phyloP scores from a whole-genome alignment of 2,888 invertebrate genomes.

The Plagodis pulveraria region DNA sequence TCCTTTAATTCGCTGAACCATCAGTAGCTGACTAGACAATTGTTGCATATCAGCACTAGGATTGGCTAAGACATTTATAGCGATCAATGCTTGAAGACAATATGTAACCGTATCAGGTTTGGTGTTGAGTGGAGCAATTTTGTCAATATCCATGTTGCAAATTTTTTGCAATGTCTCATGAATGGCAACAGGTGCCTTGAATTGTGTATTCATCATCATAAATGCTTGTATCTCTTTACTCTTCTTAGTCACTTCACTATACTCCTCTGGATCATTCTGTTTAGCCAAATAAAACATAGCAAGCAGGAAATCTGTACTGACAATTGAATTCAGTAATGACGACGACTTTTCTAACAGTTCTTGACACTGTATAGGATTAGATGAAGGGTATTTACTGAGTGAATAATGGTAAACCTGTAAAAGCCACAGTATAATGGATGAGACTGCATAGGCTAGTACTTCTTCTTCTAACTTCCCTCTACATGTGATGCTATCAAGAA shows the following conservation, averaged over 20 bases:
- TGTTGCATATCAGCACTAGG: slow-evolving; percentile 93
- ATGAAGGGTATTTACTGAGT: slow-evolving; percentile 74
- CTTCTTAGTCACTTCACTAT: slow-evolving; percentile 88
- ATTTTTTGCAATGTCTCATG: slow-evolving; percentile 86
- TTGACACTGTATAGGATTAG: slow-evolving; percentile 80
- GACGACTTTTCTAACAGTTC: slow-evolving; percentile 90
- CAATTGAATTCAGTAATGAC: slow-evolving; percentile 87
- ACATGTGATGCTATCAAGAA: slow-evolving; percentile 86
- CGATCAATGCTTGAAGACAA: slow-evolving; percentile 92
- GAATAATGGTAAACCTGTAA: slow-evolving; percentile 88
- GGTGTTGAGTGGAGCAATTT: slow-evolving; percentile 81
- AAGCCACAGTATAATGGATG: slow-evolving; percentile 93
- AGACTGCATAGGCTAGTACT: slow-evolving; percentile 92
- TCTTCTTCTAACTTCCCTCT: slow-evolving; percentile 95
- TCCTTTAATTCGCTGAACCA: slow-evolving; percentile 94
- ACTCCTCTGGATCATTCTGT: slow-evolving; percentile 90
- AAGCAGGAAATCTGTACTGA: slow-evolving; percentile 90
- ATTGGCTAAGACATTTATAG: slow-evolving; percentile 93
- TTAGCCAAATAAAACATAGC: slow-evolving; percentile 94
- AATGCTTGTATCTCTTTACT: slow-evolving; percentile 89
- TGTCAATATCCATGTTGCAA: slow-evolving; percentile 86
- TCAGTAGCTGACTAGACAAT: slow-evolving; percentile 92
- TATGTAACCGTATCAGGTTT: slow-evolving; percentile 88
- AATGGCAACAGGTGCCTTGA: slow-evolving; percentile 83
- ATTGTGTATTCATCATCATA: slow-evolving; percentile 84